Evolutionary conservation across 2,797 vertebrate species (phyloP), one percentile per base, ranked within the genome.

Genomic region (Naso thynnoides): DNA sequence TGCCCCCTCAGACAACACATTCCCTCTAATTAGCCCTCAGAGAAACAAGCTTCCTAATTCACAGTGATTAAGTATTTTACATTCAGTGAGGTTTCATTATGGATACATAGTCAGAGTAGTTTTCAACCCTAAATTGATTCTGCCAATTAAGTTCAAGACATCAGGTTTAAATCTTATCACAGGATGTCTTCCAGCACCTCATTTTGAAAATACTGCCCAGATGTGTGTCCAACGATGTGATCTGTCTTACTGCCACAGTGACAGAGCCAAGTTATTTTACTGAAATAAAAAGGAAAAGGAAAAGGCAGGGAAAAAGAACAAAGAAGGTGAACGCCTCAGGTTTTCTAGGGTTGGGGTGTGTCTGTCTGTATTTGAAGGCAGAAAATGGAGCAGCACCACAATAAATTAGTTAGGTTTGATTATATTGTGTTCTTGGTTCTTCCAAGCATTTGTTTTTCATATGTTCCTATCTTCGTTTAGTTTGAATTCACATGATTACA

Each of bases 61-160:
- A 33, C 24, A 23, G 70, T 74, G 49, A 33, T 16, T 54, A 5
- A 44, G 49, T 60, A 56, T 10, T 58, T 29, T 38, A 24, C 61
- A 45, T 56, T 49, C 23, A 10, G 42, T 49, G 2, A 4, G 16
- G 47, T 11, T 55, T 64, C 11, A 19, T 36, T 36, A 8, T 53
- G 58, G 60, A 55, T 26, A 8, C 50, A 47, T 21, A 50, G 52
- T 33, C 29, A 39, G 18, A 56, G 44, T 54, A 5, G 45, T 62
- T 78, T 73, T 54, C 72, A 72, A 86, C 42, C 50, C 21, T 57
- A 29, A 76, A 66, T 64, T 74, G 31, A 23, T 80, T 83, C 63
- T 81, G 76, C 71, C 54, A 61, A 7, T 0, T 29, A 13, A 54
- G 49, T 76, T 83, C 69, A 84, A 86, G 82, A 76, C 66, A 64